Conservation (phyloP, 1,140 invertebrate species). For the Paraescarpia echinospica region DNA sequence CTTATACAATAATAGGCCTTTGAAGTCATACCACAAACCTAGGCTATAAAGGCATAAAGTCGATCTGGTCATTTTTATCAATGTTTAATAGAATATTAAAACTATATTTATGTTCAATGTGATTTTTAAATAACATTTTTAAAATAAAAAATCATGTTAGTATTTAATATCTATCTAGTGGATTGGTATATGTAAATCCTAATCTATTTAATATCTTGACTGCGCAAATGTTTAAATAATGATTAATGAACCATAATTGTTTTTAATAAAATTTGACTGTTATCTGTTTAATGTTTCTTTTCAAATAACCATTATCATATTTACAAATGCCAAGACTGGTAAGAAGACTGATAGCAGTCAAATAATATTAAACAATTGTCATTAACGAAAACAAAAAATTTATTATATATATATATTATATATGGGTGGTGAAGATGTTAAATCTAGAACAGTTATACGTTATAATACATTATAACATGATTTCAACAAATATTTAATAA, state of each 20-base stretch:
- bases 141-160: too few relatives aligned
- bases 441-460: too few relatives aligned
- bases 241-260: too few relatives aligned
- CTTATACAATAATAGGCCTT: not conserved
- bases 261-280: too few relatives aligned
- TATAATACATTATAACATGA: not conserved
- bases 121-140: too few relatives aligned
- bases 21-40: not conserved
- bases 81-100: not conserved
- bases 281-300: not conserved
- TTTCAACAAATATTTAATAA: not conserved
- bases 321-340: too few relatives aligned
- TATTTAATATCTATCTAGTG: too few relatives aligned
- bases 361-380: not conserved
- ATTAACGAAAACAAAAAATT: not conserved
- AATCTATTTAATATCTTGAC: not conserved
- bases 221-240: not conserved
- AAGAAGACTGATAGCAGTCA: not conserved
- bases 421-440: too few relatives aligned
- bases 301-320: not conserved
- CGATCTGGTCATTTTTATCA: not conserved
- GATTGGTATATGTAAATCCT: too few relatives aligned
- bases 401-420: too few relatives aligned
- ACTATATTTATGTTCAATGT: not conserved
- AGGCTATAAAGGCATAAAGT: not conserved